Conservation (phyloP, 2,797 vertebrate species). For the Lepilemur septentrionalis region DNA sequence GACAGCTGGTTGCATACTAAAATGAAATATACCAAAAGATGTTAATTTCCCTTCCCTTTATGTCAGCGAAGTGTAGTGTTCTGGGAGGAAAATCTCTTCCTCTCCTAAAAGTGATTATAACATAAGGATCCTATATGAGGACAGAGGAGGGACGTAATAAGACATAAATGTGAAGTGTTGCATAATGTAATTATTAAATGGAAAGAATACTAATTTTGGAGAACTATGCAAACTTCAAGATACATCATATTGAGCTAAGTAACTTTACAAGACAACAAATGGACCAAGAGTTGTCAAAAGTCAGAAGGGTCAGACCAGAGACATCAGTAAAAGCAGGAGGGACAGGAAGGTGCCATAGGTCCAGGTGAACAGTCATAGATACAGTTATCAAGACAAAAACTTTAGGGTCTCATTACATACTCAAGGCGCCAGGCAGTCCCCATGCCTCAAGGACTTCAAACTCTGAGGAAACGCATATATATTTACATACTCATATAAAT, state of each 20-base stretch:
- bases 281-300: background rate
- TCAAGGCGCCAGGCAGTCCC: background rate
- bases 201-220: background rate
- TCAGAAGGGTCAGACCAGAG: background rate
- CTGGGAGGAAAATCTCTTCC: background rate
- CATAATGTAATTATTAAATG: background rate
- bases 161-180: background rate
- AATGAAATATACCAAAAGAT: background rate
- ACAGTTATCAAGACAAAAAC: background rate
- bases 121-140: background rate
- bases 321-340: background rate
- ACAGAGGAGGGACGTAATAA: background rate
- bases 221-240: background rate
- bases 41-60: background rate
- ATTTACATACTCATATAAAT: background rate
- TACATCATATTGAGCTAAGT: background rate
- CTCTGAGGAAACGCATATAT: background rate
- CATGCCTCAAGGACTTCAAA: background rate
- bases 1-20: background rate
- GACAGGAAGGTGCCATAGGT: background rate
- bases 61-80: background rate
- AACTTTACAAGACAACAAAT: background rate
- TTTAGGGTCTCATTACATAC: background rate
- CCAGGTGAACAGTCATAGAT: background rate
- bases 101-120: background rate